Conservation (phyloP, 2,113 vertebrate species). For the Pteronura brasiliensis region DNA sequence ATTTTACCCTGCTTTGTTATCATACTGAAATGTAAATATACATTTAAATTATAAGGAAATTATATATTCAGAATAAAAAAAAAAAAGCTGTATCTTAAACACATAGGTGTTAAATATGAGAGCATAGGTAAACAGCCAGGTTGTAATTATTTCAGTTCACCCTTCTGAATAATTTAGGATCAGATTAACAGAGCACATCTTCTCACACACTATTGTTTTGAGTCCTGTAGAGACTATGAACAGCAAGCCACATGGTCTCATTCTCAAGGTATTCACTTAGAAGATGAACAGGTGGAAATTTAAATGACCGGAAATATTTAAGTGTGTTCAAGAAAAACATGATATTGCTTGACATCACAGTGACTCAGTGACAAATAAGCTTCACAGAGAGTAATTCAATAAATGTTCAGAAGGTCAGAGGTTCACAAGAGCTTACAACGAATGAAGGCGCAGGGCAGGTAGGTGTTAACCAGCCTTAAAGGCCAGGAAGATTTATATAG, state of each 20-base stretch:
- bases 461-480: background rate
- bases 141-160: background rate
- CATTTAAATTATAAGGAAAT: background rate
- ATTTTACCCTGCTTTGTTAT: background rate
- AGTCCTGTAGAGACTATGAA: background rate
- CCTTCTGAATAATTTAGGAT: background rate
- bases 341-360: background rate
- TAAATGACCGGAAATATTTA: slow-evolving; percentile 4
- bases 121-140: background rate
- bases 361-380: background rate
- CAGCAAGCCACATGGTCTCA: background rate
- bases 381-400: background rate
- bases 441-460: background rate
- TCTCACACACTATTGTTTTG: background rate
- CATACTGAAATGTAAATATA: background rate
- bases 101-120: background rate
- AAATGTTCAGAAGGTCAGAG: background rate
- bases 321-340: background rate
- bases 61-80: background rate
- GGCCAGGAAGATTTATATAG: background rate
- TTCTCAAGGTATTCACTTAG: background rate
- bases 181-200: background rate
- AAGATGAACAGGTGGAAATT: background rate
- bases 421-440: background rate
- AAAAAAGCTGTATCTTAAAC: background rate